Percentiles rank a stretch among this genome's conserved stretches.
Evolutionary conservation across 1,140 invertebrate species (phyloP).

Genomic region (Diuraphis noxia): DNA sequence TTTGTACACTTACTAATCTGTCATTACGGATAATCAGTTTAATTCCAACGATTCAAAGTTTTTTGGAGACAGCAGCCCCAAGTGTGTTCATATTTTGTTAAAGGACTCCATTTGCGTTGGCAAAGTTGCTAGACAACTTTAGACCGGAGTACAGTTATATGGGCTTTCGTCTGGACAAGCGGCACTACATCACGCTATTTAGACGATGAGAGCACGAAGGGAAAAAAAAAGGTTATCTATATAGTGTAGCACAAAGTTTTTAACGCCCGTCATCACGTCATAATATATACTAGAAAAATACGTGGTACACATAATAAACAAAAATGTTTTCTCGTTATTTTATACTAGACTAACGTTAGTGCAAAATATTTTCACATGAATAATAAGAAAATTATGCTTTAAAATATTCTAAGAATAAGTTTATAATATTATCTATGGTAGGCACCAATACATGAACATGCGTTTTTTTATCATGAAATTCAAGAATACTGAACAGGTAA

Average conservation of each 20-base stretch:
- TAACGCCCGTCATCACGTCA: constrained; percentile 27
- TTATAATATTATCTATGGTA: not conserved
- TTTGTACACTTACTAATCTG: not conserved
- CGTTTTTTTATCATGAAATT: not conserved
- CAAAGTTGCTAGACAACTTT: constrained; percentile 27
- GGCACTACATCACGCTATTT: constrained; percentile 17
- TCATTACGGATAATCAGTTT: not conserved
- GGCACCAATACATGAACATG: not conserved
- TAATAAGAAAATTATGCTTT: not conserved
- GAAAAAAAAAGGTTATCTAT: constrained; percentile 23
- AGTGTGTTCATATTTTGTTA: constrained; percentile 1
- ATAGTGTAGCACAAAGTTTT: constrained; percentile 22
- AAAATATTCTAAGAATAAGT: not conserved
- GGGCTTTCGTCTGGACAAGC: not conserved
- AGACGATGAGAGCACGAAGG: not conserved
- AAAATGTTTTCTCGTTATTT: constrained; percentile 24
- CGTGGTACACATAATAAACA: constrained; percentile 14
- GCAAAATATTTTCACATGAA: not conserved
- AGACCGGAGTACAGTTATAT: constrained; percentile 2
- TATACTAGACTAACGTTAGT: not conserved
- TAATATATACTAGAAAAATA: constrained; percentile 39
- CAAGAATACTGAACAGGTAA: not conserved
- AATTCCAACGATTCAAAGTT: not conserved
- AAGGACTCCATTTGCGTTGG: constrained; percentile 19
- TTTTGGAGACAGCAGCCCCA: not conserved